These are phyloP conservation scores for Peucedramus taeniatus DNA, from an alignment of 2,113 vertebrate genomes.

Conservation along the genomic window DNA sequence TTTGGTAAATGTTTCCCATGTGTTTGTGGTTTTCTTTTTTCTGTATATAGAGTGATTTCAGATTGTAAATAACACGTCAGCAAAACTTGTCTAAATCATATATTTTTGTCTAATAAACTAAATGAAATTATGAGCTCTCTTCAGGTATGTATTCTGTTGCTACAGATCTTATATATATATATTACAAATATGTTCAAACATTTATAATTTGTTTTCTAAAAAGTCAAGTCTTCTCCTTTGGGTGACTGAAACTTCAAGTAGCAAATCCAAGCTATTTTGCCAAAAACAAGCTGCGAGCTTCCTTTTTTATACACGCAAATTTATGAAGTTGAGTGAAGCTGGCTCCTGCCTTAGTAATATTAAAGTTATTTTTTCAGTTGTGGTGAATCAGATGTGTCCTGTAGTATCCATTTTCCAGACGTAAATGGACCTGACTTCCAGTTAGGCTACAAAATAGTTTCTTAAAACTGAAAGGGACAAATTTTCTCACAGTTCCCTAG, in stretches of 20 bases:
- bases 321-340: neutral
- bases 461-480: neutral
- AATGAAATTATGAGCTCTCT: conserved; percentile 81
- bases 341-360: neutral
- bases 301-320: neutral
- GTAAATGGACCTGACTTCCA: neutral
- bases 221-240: neutral
- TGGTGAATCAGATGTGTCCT: neutral
- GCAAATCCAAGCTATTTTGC: neutral
- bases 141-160: conserved; percentile 45
- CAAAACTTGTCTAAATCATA: conserved; percentile 99
- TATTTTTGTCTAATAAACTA: conserved; percentile 99
- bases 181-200: neutral
- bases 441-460: neutral
- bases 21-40: conserved; percentile 81
- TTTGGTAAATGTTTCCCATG: conserved; percentile 83
- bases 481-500: neutral
- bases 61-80: conserved; percentile 96
- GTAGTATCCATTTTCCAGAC: neutral
- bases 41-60: conserved; percentile 98
- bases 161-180: neutral
- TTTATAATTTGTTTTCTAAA: neutral
- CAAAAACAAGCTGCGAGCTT: neutral
- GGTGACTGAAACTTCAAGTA: neutral
- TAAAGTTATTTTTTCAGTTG: neutral